Evolutionary conservation across 1,140 invertebrate species (phyloP).

Genomic region (Cotesia glomerata): DNA sequence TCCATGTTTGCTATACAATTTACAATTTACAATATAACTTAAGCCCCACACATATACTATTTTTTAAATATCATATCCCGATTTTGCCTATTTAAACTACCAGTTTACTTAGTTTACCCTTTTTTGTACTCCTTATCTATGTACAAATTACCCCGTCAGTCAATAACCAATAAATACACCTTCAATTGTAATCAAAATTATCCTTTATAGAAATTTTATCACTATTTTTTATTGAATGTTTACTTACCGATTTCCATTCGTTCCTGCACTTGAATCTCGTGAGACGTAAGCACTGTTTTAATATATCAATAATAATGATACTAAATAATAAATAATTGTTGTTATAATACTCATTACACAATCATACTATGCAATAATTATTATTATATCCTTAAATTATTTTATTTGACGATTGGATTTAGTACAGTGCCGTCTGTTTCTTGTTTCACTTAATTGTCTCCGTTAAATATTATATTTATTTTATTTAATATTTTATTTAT

Average conservation of each 20-base stretch:
- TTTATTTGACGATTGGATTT: slow-evolving; percentile 24
- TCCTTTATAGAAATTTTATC: too few species aligned
- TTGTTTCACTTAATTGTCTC: slow-evolving; percentile 17
- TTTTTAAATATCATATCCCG: neutral
- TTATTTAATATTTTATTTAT: neutral
- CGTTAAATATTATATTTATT: slow-evolving; percentile 7
- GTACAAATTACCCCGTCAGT: too few species aligned
- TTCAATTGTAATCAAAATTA: too few species aligned
- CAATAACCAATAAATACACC: too few species aligned
- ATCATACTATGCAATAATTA: neutral
- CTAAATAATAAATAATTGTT: neutral
- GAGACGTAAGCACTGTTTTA: neutral
- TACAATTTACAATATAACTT: slow-evolving; percentile 6
- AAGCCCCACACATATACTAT: slow-evolving; percentile 1
- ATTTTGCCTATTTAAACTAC: too few species aligned
- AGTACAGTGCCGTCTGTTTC: slow-evolving; percentile 24
- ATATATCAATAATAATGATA: neutral
- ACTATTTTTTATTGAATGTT: neutral
- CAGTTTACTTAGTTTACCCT: neutral
- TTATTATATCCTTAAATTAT: neutral
- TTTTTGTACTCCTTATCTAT: too few species aligned
- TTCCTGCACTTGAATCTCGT: neutral
- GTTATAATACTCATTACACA: neutral
- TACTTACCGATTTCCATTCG: neutral
- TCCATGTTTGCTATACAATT: slow-evolving; percentile 15